Base-by-base conservation (phyloP, 1,140 invertebrate genomes). In the Ephestia elutella region DNA sequence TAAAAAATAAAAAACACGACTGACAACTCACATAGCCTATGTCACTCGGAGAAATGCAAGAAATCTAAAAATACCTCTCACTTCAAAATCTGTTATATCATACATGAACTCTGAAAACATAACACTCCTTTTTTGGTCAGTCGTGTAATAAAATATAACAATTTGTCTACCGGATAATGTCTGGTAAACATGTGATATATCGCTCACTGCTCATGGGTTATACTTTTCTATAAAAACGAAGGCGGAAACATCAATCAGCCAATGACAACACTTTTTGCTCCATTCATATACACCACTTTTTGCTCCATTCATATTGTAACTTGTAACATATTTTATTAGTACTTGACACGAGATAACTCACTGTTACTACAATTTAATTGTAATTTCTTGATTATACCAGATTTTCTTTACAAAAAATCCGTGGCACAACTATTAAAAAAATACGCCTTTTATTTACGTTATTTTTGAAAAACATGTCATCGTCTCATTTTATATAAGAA, bases 281-380 rank as follows among this genome's bases (percentile, higher is more conserved):
- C 38, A 44, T 44, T 44, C 38, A 44, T 44, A n/a, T 44, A n/a
- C 38, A 44, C 1, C 15, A 44, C 5, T 44, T 44, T 44, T 44
- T 44, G 38, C 38, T 15, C 38, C 38, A 44, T 44, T 44, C 38
- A 44, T 44, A n/a, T 44, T 44, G 38, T 35, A 35, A 35, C 8
- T 35, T 4, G 8, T 2, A 9, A 44, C 38, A 44, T 44, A 44
- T 54, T 48, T 57, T 28, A 62, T 44, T 44, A 13, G 15, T 17
- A 44, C 5, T 15, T 15, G 38, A 15, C 38, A 15, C 38, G 15
- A 44, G 38, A 44, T 44, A 44, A 44, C 13, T 44, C 13, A 9
- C 13, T 9, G 32, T 35, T 5, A 9, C 8, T 15, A 44, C 38
- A 44, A 44, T 44, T 44, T 44, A 44, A 44, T 44, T 44, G 38